Percentiles rank a stretch among this genome's conserved stretches.
These are phyloP conservation scores for Hirundichthys speculiger DNA, from an alignment of 2,113 vertebrate genomes.

Conservation along the genomic window DNA sequence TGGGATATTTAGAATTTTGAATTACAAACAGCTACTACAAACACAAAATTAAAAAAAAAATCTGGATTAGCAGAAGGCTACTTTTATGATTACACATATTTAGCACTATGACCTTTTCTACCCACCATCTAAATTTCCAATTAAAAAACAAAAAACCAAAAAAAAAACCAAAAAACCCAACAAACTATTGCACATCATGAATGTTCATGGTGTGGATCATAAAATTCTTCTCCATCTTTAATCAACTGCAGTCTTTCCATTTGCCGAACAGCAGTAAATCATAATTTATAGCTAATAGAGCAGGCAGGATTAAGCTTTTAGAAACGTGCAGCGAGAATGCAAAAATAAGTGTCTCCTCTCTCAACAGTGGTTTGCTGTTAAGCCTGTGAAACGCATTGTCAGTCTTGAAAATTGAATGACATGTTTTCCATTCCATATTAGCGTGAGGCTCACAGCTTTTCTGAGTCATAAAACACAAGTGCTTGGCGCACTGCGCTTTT, in stretches of 20 bases:
- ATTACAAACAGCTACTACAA: background rate
- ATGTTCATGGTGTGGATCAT: no score
- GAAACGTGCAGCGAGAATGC: conserved; percentile 15
- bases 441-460: conserved; percentile 43
- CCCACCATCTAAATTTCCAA: no score
- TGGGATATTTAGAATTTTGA: background rate
- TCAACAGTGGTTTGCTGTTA: conserved; percentile 27
- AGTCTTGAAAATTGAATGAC: conserved; percentile 55
- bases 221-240: conserved; percentile 9
- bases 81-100: background rate
- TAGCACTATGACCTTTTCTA: background rate
- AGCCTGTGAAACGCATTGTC: conserved; percentile 43
- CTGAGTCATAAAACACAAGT: conserved; percentile 64
- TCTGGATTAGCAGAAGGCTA: background rate
- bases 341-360: conserved; percentile 7
- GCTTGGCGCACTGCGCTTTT: conserved; percentile 53
- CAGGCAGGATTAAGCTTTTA: conserved; percentile 13
- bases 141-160: no score
- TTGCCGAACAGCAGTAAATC: conserved; percentile 23
- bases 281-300: conserved; percentile 29
- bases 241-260: conserved; percentile 37
- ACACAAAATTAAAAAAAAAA: no score
- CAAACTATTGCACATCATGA: background rate
- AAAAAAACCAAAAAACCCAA: no score
- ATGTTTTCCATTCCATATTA: conserved; percentile 49